phyloP scores from a whole-genome alignment of 2,888 invertebrate species.

The Latrodectus elegans region DNA sequence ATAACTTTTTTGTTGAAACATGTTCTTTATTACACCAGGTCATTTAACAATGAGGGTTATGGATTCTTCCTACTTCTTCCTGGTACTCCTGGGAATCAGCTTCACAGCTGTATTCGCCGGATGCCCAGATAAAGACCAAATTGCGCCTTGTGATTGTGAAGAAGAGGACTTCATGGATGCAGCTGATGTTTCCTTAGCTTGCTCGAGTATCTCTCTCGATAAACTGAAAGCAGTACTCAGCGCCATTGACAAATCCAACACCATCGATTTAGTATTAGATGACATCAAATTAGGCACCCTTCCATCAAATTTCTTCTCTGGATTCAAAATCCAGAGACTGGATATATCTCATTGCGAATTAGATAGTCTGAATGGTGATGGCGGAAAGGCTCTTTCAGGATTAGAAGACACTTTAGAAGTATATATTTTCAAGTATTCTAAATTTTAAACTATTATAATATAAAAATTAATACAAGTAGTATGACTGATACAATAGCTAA shows the following conservation, averaged over 20 bases:
- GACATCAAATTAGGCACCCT: constrained; percentile 13
- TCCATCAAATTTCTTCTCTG: constrained; percentile 12
- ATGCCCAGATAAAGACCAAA: not conserved
- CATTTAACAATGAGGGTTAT: not conserved
- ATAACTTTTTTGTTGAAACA: too few relatives aligned
- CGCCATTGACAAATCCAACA: not conserved
- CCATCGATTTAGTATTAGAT: not conserved
- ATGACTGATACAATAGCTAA: too few relatives aligned
- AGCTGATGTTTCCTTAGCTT: not conserved
- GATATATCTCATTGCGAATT: constrained; percentile 27
- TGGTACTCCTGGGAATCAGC: not conserved
- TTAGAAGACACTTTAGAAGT: constrained; percentile 44
- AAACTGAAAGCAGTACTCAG: constrained; percentile 9
- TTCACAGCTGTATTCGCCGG: not conserved
- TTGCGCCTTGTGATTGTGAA: not conserved
- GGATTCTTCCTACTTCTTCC: not conserved
- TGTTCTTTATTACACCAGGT: too few relatives aligned
- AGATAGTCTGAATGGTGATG: constrained; percentile 8
- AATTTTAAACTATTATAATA: too few relatives aligned
- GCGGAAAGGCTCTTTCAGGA: constrained; percentile 7
- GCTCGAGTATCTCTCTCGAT: not conserved
- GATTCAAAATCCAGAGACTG: constrained; percentile 4
- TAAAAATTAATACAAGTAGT: too few relatives aligned
- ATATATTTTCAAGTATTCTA: not conserved
- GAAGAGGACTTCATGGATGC: not conserved